phyloP scores from a whole-genome alignment of 1,140 invertebrate genomes.

The Drosophila lacertosa region DNA sequence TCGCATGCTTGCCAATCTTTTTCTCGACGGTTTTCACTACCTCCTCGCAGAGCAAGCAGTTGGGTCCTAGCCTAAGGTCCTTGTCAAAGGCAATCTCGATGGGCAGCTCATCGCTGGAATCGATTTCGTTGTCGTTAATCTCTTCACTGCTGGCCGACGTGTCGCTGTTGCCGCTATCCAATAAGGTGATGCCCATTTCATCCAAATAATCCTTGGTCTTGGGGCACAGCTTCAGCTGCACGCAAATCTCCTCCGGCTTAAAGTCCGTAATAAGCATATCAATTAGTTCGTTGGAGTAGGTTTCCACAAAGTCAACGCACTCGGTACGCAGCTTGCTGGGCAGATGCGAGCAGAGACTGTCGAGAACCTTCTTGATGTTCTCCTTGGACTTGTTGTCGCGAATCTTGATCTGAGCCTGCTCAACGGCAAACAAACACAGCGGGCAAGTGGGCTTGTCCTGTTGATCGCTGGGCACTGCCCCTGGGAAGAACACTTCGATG shows the following conservation, averaged over 20 bases:
- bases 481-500: conserved; percentile 85
- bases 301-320: conserved; percentile 91
- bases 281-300: conserved; percentile 90
- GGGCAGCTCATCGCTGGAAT: conserved; percentile 49
- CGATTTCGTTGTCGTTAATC: conserved; percentile 56
- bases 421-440: conserved; percentile 92
- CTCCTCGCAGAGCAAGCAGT: conserved; percentile 76
- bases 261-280: conserved; percentile 91
- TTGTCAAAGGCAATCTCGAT: conserved; percentile 73
- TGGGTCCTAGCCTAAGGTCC: conserved; percentile 51
- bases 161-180: conserved; percentile 40
- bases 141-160: conserved; percentile 62
- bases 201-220: conserved; percentile 77
- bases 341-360: conserved; percentile 89
- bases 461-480: conserved; percentile 45
- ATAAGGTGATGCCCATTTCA: conserved; percentile 61
- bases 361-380: conserved; percentile 89
- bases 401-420: conserved; percentile 85
- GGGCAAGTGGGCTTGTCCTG: conserved; percentile 88
- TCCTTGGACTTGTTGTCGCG: conserved; percentile 84
- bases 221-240: conserved; percentile 89
- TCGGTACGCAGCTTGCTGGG: conserved; percentile 87
- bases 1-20: conserved; percentile 59
- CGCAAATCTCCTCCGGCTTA: conserved; percentile 91
- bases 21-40: conserved; percentile 73